phyloP scores from a whole-genome alignment of 2,888 invertebrate genomes.

The Xestia rhomboidea region DNA sequence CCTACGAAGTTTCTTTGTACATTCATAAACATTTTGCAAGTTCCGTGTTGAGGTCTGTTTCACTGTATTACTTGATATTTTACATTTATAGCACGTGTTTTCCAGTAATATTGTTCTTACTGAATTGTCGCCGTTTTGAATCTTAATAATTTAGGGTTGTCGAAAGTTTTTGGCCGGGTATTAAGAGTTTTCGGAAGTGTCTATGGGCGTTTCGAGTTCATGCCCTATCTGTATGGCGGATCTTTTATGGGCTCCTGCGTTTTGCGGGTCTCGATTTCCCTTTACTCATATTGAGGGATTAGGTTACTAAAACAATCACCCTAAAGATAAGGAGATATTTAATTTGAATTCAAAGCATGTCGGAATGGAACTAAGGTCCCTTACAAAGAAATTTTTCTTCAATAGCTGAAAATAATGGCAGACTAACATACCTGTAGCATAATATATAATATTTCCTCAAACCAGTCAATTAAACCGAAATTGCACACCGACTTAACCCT shows the following conservation, averaged over 20 bases:
- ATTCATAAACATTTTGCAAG: slow-evolving; percentile 86
- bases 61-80: slow-evolving; percentile 78
- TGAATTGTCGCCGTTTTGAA: slow-evolving; percentile 46
- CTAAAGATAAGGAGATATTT: neutral
- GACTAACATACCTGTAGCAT: neutral
- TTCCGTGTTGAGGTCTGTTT: slow-evolving; percentile 70
- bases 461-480: slow-evolving; percentile 46
- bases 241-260: slow-evolving; percentile 25
- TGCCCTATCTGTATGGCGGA: slow-evolving; percentile 41
- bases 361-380: neutral
- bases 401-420: neutral
- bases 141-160: slow-evolving; percentile 58
- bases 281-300: neutral
- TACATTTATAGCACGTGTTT: slow-evolving; percentile 75
- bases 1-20: slow-evolving; percentile 81
- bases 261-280: slow-evolving; percentile 10
- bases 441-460: neutral
- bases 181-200: slow-evolving; percentile 56
- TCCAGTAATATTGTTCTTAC: slow-evolving; percentile 58
- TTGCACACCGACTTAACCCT: slow-evolving; percentile 41
- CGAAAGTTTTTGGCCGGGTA: slow-evolving; percentile 49
- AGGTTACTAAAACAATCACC: slow-evolving; percentile 3
- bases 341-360: neutral
- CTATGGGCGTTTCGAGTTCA: slow-evolving; percentile 32
- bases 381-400: neutral